These are phyloP conservation scores for Artibeus lituratus DNA, from an alignment of 2,797 vertebrate genomes.

Conservation along the genomic window DNA sequence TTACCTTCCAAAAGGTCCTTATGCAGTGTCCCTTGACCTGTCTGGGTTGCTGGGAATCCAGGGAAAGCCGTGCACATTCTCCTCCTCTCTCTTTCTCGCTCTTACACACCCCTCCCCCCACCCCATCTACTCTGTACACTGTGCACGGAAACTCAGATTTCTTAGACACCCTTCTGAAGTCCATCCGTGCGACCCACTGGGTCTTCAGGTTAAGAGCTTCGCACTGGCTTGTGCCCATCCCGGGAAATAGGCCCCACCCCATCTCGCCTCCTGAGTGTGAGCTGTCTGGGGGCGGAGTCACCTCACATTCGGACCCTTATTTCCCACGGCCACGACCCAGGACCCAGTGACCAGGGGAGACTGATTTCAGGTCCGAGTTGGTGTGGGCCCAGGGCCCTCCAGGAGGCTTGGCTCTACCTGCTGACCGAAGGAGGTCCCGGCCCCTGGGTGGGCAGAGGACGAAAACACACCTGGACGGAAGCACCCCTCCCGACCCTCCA, in stretches of 20 bases:
- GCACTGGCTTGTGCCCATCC: background rate
- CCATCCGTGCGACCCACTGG: background rate
- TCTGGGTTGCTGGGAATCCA: background rate
- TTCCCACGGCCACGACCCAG: background rate
- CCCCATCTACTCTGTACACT: too few species aligned
- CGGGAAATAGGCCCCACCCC: background rate
- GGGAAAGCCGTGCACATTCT: background rate
- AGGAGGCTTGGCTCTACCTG: accelerated
- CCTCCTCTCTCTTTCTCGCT: too few species aligned
- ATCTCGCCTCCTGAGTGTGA: background rate
- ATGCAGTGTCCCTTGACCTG: background rate
- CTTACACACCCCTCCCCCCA: background rate
- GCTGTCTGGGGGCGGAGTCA: too few species aligned
- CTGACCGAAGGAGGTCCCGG: background rate
- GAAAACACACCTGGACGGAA: accelerated
- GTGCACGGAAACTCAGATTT: background rate
- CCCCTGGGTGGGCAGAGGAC: background rate
- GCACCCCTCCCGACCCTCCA: background rate
- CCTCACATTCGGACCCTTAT: accelerated
- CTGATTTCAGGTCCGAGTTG: accelerated
- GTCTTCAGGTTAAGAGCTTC: background rate
- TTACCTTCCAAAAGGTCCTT: background rate
- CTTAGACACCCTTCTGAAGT: background rate
- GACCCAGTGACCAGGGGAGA: background rate
- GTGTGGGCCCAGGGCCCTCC: background rate